These are phyloP conservation scores for Xylophagus ater DNA, from an alignment of 2,888 invertebrate species.

Conservation along the genomic window DNA sequence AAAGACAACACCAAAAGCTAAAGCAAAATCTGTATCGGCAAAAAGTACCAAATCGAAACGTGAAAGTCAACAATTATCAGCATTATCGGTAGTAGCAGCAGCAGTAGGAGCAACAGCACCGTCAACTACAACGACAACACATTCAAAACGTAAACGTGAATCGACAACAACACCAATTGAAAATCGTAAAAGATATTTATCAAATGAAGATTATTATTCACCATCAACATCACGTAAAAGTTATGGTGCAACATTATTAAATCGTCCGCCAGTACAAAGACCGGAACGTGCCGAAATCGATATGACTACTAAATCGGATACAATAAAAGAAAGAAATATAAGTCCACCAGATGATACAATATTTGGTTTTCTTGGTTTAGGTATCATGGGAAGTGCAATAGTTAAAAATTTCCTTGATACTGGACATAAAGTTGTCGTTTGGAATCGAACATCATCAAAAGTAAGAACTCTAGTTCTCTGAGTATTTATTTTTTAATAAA, in stretches of 20 bases:
- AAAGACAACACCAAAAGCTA: slow-evolving; percentile 18
- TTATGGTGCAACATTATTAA: slow-evolving; percentile 33
- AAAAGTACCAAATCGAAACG: slow-evolving; percentile 15
- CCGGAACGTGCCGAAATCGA: slow-evolving; percentile 67
- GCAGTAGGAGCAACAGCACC: slow-evolving; percentile 3
- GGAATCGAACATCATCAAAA: slow-evolving; percentile 89
- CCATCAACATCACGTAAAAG: slow-evolving; percentile 23
- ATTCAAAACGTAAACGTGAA: slow-evolving; percentile 39
- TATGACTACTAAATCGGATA: slow-evolving; percentile 63
- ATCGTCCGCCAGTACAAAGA: slow-evolving; percentile 37
- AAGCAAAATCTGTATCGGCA: slow-evolving; percentile 18
- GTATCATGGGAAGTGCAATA: slow-evolving; percentile 90
- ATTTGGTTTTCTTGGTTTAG: slow-evolving; percentile 91
- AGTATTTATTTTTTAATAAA: not conserved
- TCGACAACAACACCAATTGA: slow-evolving; percentile 41
- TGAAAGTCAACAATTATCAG: no score
- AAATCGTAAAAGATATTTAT: slow-evolving; percentile 13
- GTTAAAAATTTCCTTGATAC: slow-evolving; percentile 90
- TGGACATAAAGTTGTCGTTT: slow-evolving; percentile 85
- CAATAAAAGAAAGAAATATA: slow-evolving; percentile 72
- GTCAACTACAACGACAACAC: slow-evolving; percentile 25
- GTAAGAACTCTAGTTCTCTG: slow-evolving; percentile 44
- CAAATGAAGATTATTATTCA: slow-evolving; percentile 15
- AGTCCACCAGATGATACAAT: slow-evolving; percentile 65
- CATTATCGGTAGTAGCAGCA: not conserved